phyloP scores from a whole-genome alignment of 2,888 invertebrate genomes.

The Cerastoderma edule region DNA sequence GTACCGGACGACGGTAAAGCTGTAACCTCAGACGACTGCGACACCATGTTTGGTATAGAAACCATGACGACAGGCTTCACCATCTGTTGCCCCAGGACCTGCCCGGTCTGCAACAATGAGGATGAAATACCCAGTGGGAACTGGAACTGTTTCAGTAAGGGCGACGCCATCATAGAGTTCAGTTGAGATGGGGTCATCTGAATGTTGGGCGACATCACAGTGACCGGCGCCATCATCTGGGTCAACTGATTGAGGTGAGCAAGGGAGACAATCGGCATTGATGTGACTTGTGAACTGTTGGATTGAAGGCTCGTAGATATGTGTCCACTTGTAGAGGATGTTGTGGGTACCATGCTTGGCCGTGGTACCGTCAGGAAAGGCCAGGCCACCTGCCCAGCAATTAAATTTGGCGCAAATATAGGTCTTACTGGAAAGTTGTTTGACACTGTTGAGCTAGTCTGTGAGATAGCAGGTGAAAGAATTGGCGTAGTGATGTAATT shows the following conservation, averaged over 20 bases:
- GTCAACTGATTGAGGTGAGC: slow-evolving; percentile 66
- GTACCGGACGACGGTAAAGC: slow-evolving; percentile 16
- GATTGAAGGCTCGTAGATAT: slow-evolving; percentile 21
- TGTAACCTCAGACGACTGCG: slow-evolving; percentile 11
- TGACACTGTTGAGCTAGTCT: slow-evolving; percentile 36
- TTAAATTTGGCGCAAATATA: slow-evolving; percentile 48
- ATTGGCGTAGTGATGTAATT: slow-evolving; percentile 45
- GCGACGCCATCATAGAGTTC: slow-evolving; percentile 61
- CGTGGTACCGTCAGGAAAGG: slow-evolving; percentile 57
- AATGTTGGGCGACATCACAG: slow-evolving; percentile 70
- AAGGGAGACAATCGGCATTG: slow-evolving; percentile 64
- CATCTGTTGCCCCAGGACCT: slow-evolving; percentile 53
- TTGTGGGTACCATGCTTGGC: slow-evolving; percentile 41
- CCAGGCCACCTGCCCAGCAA: slow-evolving; percentile 45
- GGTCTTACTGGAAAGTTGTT: slow-evolving; percentile 49
- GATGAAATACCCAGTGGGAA: slow-evolving; percentile 66
- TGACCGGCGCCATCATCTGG: slow-evolving; percentile 70
- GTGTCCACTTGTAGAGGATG: slow-evolving; percentile 23
- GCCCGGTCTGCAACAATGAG: slow-evolving; percentile 62
- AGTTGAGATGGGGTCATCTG: slow-evolving; percentile 63
- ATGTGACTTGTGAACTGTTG: slow-evolving; percentile 47
- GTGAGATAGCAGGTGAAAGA: slow-evolving; percentile 27
- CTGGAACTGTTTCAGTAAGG: slow-evolving; percentile 67
- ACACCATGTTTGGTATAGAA: slow-evolving; percentile 52
- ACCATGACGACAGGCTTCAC: slow-evolving; percentile 51